Percentiles rank a stretch among this genome's conserved stretches.
phyloP scores from a whole-genome alignment of 53 echinoderm and acorn worm species.

The Actinopyga echinites region DNA sequence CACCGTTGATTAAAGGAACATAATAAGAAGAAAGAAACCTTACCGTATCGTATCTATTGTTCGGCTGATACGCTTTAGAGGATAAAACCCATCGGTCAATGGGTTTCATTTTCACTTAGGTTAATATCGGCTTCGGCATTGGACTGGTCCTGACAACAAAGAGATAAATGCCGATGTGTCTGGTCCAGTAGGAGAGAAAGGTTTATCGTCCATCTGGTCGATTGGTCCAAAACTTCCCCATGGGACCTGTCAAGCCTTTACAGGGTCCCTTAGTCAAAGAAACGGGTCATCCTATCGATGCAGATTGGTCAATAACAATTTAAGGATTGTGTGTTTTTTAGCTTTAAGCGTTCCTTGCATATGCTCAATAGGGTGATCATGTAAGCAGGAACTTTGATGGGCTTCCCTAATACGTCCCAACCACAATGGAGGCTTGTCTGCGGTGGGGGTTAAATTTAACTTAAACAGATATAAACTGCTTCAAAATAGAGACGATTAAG shows the following conservation, averaged over 20 bases:
- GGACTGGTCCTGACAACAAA: slow-evolving; percentile 5
- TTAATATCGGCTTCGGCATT: slow-evolving; percentile 23
- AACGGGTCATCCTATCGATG: background rate
- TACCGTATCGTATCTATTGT: background rate
- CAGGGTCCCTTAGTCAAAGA: background rate
- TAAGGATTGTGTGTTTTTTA: slow-evolving; percentile 19
- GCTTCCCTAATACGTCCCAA: background rate
- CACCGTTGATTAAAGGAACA: slow-evolving; percentile 9
- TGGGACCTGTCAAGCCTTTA: background rate
- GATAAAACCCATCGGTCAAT: slow-evolving; percentile 19
- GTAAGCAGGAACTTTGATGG: background rate
- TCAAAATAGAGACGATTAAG: no score
- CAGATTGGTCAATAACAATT: slow-evolving; percentile 23
- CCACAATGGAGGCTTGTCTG: no score
- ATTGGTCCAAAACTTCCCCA: slow-evolving; percentile 16
- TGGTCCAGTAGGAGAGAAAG: background rate
- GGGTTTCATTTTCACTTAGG: slow-evolving; percentile 23
- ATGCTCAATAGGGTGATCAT: slow-evolving; percentile 5
- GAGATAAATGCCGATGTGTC: background rate
- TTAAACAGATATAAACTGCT: no score
- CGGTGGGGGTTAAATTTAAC: no score
- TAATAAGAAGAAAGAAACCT: background rate
- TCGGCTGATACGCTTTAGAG: background rate
- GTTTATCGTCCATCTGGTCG: background rate
- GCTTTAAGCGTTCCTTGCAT: slow-evolving; percentile 21